Evolutionary conservation across 2,113 vertebrate genomes (phyloP).

Genomic region (Hippocampus guttulatus): DNA sequence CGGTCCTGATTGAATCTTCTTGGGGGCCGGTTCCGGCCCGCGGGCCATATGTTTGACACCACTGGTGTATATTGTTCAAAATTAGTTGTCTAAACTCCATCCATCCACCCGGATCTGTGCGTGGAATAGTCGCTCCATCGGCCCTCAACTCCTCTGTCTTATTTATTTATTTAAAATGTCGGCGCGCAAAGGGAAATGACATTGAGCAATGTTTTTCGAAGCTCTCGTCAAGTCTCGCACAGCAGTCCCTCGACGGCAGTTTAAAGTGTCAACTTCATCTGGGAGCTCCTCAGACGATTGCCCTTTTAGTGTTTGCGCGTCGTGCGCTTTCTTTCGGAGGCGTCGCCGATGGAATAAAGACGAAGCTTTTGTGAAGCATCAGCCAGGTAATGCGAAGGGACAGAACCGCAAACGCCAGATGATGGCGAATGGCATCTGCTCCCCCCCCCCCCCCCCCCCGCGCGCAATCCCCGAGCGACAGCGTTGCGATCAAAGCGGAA

Average conservation of each 20-base stretch:
- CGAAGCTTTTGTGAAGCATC: conserved; percentile 44
- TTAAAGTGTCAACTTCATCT: conserved; percentile 36
- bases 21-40: too few species aligned
- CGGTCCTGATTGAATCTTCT: too few species aligned
- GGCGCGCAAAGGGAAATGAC: not conserved
- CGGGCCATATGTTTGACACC: too few species aligned
- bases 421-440: conserved; percentile 1
- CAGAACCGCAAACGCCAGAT: conserved; percentile 34
- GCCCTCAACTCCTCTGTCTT: too few species aligned
- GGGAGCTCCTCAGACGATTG: conserved; percentile 16
- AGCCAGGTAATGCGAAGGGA: conserved; percentile 45
- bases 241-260: conserved; percentile 8
- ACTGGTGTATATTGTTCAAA: too few species aligned
- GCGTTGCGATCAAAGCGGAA: conserved; percentile 35
- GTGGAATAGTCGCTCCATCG: too few species aligned
- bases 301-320: conserved; percentile 12
- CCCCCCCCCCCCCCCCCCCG: too few species aligned
- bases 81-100: too few species aligned
- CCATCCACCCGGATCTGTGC: too few species aligned
- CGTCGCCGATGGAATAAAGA: conserved; percentile 20
- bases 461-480: not conserved
- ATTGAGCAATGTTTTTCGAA: not conserved
- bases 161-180: too few species aligned
- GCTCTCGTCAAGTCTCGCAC: conserved; percentile 13
- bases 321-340: conserved; percentile 21